phyloP scores from a whole-genome alignment of 2,888 invertebrate genomes.

The Xestia xanthographa region DNA sequence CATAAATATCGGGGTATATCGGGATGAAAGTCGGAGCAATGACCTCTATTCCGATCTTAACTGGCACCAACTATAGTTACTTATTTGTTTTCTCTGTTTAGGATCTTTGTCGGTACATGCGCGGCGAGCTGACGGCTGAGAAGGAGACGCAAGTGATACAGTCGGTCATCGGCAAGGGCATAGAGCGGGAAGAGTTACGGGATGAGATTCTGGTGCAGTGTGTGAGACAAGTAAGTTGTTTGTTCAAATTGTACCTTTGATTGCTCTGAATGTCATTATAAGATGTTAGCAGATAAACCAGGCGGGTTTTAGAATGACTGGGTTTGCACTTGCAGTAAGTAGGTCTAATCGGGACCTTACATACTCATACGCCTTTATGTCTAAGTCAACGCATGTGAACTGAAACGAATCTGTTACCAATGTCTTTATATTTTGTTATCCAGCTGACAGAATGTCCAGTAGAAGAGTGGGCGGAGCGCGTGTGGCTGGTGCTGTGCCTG shows the following conservation, averaged over 20 bases:
- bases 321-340: too few species aligned
- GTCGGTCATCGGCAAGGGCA: slow-evolving; percentile 95
- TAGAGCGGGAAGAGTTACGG: slow-evolving; percentile 97
- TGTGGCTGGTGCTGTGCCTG: slow-evolving; percentile 97
- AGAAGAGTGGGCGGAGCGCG: slow-evolving; percentile 94
- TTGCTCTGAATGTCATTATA: background rate
- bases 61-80: too few species aligned
- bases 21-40: too few species aligned
- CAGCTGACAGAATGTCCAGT: slow-evolving; percentile 96
- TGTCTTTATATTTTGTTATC: background rate
- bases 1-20: too few species aligned
- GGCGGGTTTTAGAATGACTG: too few species aligned
- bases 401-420: too few species aligned
- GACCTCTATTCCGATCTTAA: too few species aligned
- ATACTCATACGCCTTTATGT: too few species aligned
- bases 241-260: background rate
- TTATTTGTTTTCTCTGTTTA: slow-evolving; percentile 72
- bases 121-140: slow-evolving; percentile 96
- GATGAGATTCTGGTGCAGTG: slow-evolving; percentile 98
- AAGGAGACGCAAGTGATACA: slow-evolving; percentile 96
- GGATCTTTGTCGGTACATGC: slow-evolving; percentile 97
- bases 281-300: too few species aligned
- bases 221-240: slow-evolving; percentile 92
- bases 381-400: too few species aligned
- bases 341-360: too few species aligned